Evolutionary conservation across 2,888 invertebrate species (phyloP), one percentile per base, ranked within the genome.

Genomic region (Ormyrus pomaceus): DNA sequence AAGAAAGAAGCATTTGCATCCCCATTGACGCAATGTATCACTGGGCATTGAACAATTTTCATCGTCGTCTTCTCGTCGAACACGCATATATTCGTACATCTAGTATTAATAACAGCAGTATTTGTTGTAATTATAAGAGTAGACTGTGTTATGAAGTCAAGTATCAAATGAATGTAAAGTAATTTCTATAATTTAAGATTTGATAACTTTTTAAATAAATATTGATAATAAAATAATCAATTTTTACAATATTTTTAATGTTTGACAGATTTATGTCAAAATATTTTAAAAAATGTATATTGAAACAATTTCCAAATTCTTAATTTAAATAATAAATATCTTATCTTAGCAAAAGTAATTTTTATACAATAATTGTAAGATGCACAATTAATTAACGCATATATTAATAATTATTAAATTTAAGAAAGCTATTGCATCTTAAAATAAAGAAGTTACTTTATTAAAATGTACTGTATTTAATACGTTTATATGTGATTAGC

Each of bases 41-140:
- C 48, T 80, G 80, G 74, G 66, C 79, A 82, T 74, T 77, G 61
- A 70, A 82, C 51, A 77, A 71, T 73, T 19, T 79, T 77, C 66
- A 77, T 79, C 48, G 56, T 71, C 62, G 64, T 71, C 48, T 72
- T 68, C 62, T 82, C 76, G 56, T 79, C 56, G 55, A 82, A 77
- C 71, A 45, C 68, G 61, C 70, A 82, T 82, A 79, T 82, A 82
- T 79, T 71, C 70, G 70, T 73, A 68, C 59, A 74, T 77, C 66
- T 82, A 82, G 79, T 82, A 82, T 82, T 80, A 82, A 70, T 74
- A 82, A 80, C 66, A 79, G 61, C 79, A 79, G 79, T 82, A 79
- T 80, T 82, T 79, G 66, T 78, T 82, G 73, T 82, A 79, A 73
- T 72, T 79, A 66, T 82, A 70, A 79, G 65, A 74, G 73, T 82